A percentile compares a stretch with the other conserved stretches of the same genome.
These are phyloP conservation scores for Drosophila parthenogenetica DNA, from an alignment of 2,888 invertebrate genomes.

Conservation along the genomic window DNA sequence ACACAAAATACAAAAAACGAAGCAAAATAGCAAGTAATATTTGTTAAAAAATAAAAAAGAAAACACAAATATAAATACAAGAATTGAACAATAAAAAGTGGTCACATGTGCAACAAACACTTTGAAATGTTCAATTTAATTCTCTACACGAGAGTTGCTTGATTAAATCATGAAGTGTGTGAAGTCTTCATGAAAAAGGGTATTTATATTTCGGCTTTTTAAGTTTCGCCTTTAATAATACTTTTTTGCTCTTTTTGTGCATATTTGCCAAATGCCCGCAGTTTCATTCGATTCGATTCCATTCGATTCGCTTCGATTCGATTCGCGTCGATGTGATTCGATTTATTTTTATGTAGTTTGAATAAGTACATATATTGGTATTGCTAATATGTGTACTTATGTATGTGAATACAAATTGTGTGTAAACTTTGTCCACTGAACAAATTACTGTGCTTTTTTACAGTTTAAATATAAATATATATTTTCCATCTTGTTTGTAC, in stretches of 20 bases:
- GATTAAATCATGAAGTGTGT: no score
- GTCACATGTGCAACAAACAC: slow-evolving; percentile 70
- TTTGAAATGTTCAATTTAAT: slow-evolving; percentile 28
- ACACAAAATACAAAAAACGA: slow-evolving; percentile 17
- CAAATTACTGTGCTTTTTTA: slow-evolving; percentile 42
- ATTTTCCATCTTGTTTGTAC: background rate
- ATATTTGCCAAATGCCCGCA: slow-evolving; percentile 46
- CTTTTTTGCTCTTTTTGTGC: slow-evolving; percentile 13
- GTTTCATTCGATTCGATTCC: slow-evolving; percentile 48
- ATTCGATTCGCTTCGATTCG: slow-evolving; percentile 50
- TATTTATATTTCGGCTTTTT: slow-evolving; percentile 5
- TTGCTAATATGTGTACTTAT: slow-evolving; percentile 20
- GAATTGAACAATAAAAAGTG: slow-evolving; percentile 75
- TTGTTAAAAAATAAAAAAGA: slow-evolving; percentile 50
- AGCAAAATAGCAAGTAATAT: slow-evolving; percentile 61
- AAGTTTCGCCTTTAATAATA: background rate
- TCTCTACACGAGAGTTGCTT: background rate
- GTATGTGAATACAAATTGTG: background rate
- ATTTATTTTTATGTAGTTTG: slow-evolving; percentile 51
- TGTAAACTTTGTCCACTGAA: slow-evolving; percentile 31
- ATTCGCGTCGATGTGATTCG: slow-evolving; percentile 53
- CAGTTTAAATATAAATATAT: background rate
- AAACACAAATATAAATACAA: slow-evolving; percentile 58
- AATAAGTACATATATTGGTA: slow-evolving; percentile 38
- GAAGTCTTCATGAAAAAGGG: background rate